These are phyloP conservation scores for Datnioides undecimradiatus DNA, from an alignment of 2,113 vertebrate species.

Conservation along the genomic window DNA sequence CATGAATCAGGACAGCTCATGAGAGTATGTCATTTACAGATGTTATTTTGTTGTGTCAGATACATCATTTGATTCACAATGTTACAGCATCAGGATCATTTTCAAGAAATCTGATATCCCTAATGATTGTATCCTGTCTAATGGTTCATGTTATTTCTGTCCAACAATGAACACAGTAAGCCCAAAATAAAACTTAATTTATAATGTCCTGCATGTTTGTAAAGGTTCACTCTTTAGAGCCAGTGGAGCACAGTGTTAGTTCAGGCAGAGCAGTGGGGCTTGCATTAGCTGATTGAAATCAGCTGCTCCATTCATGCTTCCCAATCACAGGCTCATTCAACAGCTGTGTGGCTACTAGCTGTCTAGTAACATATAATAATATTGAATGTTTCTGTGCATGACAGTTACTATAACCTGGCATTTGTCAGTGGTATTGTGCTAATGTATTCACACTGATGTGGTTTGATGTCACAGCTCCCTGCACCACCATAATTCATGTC, in stretches of 20 bases:
- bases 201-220: background rate
- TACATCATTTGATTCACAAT: too few relatives aligned
- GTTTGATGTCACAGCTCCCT: slow-evolving; percentile 4
- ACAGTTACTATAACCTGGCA: background rate
- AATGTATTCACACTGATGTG: background rate
- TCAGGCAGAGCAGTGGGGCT: background rate
- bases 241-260: background rate
- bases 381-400: background rate
- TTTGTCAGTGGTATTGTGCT: background rate
- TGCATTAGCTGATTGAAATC: slow-evolving; percentile 19
- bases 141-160: background rate
- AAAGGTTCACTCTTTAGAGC: background rate
- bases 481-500: background rate
- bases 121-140: too few relatives aligned
- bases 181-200: background rate
- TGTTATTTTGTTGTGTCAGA: background rate
- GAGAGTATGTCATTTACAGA: background rate
- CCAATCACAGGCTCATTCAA: slow-evolving; percentile 6
- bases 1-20: too few relatives aligned
- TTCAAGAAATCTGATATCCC: too few relatives aligned
- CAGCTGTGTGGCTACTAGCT: slow-evolving; percentile 7
- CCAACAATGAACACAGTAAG: background rate
- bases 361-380: background rate
- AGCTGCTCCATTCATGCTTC: slow-evolving; percentile 9
- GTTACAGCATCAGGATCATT: too few relatives aligned